Conservation (phyloP, 2,113 vertebrate species). For the Elephantulus edwardii region DNA sequence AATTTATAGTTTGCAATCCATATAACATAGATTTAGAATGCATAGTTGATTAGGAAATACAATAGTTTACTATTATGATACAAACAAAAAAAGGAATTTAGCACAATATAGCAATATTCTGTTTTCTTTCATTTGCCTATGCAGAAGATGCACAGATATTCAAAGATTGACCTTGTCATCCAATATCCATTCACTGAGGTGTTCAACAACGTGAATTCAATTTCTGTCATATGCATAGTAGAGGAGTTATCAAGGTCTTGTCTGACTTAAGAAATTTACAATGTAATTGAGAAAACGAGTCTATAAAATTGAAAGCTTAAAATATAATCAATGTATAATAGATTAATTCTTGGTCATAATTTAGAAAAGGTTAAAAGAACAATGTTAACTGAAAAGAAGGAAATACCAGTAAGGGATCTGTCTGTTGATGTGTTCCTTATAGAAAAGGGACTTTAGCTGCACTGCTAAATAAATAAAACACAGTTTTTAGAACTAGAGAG, state of each 20-base stretch:
- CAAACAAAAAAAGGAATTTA: conserved; percentile 1
- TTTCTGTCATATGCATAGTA: background rate
- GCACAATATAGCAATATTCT: background rate
- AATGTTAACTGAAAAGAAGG: background rate
- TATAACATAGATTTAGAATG: conserved; percentile 10
- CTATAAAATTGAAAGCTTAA: background rate
- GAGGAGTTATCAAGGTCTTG: background rate
- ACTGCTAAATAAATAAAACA: background rate
- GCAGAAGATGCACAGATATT: background rate
- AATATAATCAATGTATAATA: background rate
- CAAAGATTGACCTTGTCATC: background rate
- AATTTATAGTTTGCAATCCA: background rate
- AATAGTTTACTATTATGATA: background rate
- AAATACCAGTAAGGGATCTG: background rate
- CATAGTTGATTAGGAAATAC: background rate
- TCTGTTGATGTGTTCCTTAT: background rate
- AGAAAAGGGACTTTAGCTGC: background rate
- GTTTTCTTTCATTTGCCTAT: background rate
- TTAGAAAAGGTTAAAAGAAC: background rate
- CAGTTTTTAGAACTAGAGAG: background rate
- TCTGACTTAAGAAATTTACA: background rate
- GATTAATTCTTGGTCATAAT: background rate
- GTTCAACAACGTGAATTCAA: background rate
- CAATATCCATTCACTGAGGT: background rate
- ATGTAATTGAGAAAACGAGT: background rate